Evolutionary conservation across 2,888 invertebrate genomes (phyloP), one percentile per base, ranked within the genome.

Genomic region (Barypeithes pellucidus): DNA sequence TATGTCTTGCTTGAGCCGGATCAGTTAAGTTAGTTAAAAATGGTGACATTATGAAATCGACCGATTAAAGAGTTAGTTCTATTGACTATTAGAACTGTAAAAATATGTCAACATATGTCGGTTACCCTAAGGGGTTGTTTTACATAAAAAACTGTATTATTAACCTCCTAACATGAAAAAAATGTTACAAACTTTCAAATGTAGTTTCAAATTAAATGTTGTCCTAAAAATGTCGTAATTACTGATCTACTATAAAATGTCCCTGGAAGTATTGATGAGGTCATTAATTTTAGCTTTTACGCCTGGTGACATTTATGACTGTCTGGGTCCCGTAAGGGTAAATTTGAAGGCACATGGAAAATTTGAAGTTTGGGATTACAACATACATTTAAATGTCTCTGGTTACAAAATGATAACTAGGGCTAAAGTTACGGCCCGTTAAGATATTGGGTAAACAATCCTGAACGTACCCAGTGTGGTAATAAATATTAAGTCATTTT

Each of bases 281-380:
- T 12, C 22, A 47, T 22, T 20, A 22, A 47, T 47, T 47, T 47
- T 47, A 47, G 20, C 47, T 22, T 47, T 18, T 22, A 47, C 22
- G 18, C 47, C 22, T 11, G 47, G 9, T 8, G 3, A 11, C 20
- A 2, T 47, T 47, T 12, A 47, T 18, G 47, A 47, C 22, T 12
- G 11, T 47, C 47, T 22, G 12, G 22, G 22, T 47, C 47, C 20
- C 18, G 9, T 20, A 47, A 11, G 47, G 47, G 16, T 16, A 16
- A 16, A 16, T 3, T 7, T 47, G 20, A 20, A 3, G 47, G 20
- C 9, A 20, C 22, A 47, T 18, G 8, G 8, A 16, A 1, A 45
- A 45, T 16, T 8, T 7, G 18, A 9, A 18, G 45, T 14, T 45
- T 5, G 16, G 39, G 9, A 39, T n/a, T 39, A 39, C n/a, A 4